Percentiles rank a stretch among this genome's conserved stretches.
phyloP scores from a whole-genome alignment of 2,113 vertebrate genomes.

The Rafetus swinhoei region DNA sequence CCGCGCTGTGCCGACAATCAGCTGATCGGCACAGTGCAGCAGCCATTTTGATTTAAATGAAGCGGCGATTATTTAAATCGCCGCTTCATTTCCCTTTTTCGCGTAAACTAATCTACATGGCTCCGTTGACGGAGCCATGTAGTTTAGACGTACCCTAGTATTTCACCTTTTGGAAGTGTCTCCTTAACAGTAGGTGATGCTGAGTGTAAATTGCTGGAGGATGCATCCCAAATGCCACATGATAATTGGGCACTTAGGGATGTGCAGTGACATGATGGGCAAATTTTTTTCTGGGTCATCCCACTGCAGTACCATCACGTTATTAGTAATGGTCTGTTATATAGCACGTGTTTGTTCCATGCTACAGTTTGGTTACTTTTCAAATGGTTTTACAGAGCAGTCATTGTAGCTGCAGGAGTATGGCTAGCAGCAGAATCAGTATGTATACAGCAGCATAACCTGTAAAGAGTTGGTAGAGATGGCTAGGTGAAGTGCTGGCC shows the following conservation, averaged over 20 bases:
- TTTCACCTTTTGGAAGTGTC: neutral
- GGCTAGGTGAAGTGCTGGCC: neutral
- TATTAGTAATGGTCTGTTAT: neutral
- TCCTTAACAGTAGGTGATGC: neutral
- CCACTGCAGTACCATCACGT: neutral
- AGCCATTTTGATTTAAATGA: too few species aligned
- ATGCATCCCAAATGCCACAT: neutral
- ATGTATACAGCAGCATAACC: rapidly evolving
- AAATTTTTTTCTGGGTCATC: neutral
- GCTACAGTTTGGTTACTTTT: neutral
- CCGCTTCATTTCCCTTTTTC: too few species aligned
- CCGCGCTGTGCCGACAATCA: too few species aligned
- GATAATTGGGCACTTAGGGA: slow-evolving; percentile 27
- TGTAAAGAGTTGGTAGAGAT: neutral
- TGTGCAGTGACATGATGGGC: neutral
- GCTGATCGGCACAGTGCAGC: too few species aligned
- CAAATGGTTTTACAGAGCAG: neutral
- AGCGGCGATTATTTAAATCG: too few species aligned
- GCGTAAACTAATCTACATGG: too few species aligned
- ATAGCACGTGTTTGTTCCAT: neutral
- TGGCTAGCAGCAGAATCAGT: neutral
- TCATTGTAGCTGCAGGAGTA: neutral
- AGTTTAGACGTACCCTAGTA: too few species aligned
- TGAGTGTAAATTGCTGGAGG: neutral
- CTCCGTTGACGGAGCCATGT: too few species aligned